Percentiles rank a stretch among this genome's conserved stretches.
These are phyloP conservation scores for Melieria omissa DNA, from an alignment of 2,888 invertebrate species.

Conservation along the genomic window DNA sequence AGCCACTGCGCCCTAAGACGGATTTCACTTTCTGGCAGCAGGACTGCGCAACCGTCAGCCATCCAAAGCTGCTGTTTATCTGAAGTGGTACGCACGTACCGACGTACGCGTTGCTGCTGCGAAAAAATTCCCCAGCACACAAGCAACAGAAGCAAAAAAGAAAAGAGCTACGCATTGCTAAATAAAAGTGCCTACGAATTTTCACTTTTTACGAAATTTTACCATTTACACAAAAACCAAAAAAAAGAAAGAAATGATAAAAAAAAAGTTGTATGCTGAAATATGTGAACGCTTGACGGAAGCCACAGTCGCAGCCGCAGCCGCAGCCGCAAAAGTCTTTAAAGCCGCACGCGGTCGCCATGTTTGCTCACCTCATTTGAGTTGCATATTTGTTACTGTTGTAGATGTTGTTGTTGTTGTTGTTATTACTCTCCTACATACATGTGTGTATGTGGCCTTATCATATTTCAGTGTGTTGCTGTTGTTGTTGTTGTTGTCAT, in stretches of 20 bases:
- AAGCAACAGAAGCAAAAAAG: no score
- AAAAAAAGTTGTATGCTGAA: neutral
- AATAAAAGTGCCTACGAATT: neutral
- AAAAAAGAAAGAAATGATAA: neutral
- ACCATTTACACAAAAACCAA: no score
- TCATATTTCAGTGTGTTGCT: no score
- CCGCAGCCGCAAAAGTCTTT: neutral
- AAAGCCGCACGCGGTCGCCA: neutral
- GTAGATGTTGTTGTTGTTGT: no score
- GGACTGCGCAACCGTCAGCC: neutral
- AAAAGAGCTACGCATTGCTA: neutral
- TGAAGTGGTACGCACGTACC: no score
- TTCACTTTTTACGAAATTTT: no score
- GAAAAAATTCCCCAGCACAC: no score
- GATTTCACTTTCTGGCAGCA: conserved; percentile 29
- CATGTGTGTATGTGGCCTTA: no score
- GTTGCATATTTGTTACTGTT: neutral
- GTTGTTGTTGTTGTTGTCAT: no score
- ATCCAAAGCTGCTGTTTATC: neutral
- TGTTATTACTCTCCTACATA: no score
- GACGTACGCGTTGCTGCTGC: no score
- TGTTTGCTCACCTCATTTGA: conserved; percentile 25
- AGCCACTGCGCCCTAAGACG: neutral
- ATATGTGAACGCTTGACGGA: neutral
- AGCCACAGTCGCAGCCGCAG: neutral